Evolutionary conservation across 2,888 invertebrate species (phyloP), one percentile per base, ranked within the genome.

Genomic region (Ormyrus nitidulus): DNA sequence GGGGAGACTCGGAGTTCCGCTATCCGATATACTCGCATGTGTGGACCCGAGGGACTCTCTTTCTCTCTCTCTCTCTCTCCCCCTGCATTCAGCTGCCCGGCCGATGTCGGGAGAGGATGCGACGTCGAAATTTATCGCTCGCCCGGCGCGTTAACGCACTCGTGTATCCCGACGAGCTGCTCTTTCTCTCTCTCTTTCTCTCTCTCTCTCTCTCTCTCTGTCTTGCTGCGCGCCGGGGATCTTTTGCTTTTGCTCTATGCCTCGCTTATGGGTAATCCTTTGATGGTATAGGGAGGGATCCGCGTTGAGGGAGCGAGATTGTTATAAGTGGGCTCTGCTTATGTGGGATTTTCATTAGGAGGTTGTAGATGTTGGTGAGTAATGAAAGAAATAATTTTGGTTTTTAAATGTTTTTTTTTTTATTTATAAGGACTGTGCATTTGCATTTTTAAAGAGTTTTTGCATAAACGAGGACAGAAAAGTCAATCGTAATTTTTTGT

Each of bases 41-140:
- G 46, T 9, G n/a, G 1, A 34, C 54, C 19, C 61, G 58, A 68
- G 75, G 65, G 59, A 49, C 44, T 49, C 65, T 2, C 65, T 53
- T 71, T 66, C 70, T 61, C 44, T 53, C 48, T 13, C 34, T 66
- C 10, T 56, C 9, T 71, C 51, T 46, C 58, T 11, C n/a, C 44
- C 9, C 34, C 34, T 34, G 11, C 65, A n/a, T 61, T 75, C 75
- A 80, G 75, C 79, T 80, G 74, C 79, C 79, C 64, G 34, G 34
- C 79, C 74, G 34, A 34, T 75, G 79, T 71, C 64, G 70, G 65
- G 79, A 34, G 34, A 79, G 58, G 75, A 70, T 64, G 64, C 79
- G 65, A 70, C 61, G 69, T 71, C 73, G 48, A 80, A 80, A 80
- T 80, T 76, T 76, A 80, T 75, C 71, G 71, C 54, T 69, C 66